phyloP scores from a whole-genome alignment of 1,140 invertebrate species.

The Pseudomyrmex gracilis region DNA sequence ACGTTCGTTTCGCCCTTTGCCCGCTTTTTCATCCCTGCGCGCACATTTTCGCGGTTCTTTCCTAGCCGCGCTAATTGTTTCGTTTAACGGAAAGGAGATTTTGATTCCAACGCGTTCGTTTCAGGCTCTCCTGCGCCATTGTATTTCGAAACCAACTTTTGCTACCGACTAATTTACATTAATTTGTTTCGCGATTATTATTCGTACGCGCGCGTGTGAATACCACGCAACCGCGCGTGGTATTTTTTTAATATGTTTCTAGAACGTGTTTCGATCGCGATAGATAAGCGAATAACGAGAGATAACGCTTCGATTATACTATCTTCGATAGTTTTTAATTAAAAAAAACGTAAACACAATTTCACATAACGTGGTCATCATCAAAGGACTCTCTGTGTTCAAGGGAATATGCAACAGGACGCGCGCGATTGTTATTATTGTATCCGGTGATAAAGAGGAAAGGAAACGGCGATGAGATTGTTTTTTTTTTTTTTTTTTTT shows the following conservation, averaged over 20 bases:
- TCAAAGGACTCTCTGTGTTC: not conserved
- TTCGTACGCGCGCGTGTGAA: too few species aligned
- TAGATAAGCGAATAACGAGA: too few species aligned
- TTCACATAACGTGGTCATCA: not conserved
- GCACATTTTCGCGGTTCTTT: slow-evolving; percentile 64
- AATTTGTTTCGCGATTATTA: not conserved
- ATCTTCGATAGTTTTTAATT: not conserved
- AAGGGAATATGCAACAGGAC: not conserved
- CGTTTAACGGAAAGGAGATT: slow-evolving; percentile 72
- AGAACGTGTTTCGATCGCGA: too few species aligned
- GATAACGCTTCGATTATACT: too few species aligned
- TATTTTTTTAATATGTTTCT: too few species aligned
- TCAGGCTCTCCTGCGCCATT: not conserved
- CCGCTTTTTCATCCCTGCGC: slow-evolving; percentile 42
- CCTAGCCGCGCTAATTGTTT: slow-evolving; percentile 71
- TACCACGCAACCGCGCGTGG: too few species aligned
- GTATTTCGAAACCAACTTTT: not conserved
- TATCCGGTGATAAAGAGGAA: not conserved
- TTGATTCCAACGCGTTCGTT: slow-evolving; percentile 48
- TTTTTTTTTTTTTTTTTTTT: slow-evolving; percentile 8
- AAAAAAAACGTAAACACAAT: not conserved
- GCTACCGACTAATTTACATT: slow-evolving; percentile 9
- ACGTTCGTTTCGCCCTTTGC: slow-evolving; percentile 55
- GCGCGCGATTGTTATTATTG: not conserved
- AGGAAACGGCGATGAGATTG: not conserved